Base-by-base conservation (phyloP, 2,888 invertebrate genomes). In the Agriopis leucophaearia region DNA sequence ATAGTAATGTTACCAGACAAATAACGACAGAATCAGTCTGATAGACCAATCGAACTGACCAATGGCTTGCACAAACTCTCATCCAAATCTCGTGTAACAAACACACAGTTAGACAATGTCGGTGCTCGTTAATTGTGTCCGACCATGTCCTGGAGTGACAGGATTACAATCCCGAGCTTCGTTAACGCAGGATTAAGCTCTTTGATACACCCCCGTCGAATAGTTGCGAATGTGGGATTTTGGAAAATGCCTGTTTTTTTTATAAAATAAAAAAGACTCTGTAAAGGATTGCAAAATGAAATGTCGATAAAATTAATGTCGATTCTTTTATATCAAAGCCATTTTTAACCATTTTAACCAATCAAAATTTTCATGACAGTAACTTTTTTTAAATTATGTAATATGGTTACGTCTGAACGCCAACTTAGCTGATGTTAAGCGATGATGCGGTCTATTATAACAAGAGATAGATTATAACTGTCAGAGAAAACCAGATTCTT, bases 151-250 rank as follows among this genome's bases (percentile, higher is more conserved):
- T 77, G 70, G 66, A 69, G 64, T 69, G 73, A 70, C 78, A 79
- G 84, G 88, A 85, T 88, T 88, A 87, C 81, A 74, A 74, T 74
- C 74, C 81, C 79, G 77, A 79, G 81, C 85, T 87, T 88, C 88
- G 88, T 88, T 89, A 89, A 85, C 86, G 77, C 80, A 77, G 87
- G 88, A 86, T 88, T 88, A 85, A 78, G 80, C 82, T 84, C 82
- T 85, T 85, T 85, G 82, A 82, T 80, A 79, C 77, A 80, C 74
- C 75, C 75, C 75, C 73, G 74, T 73, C 69, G 54, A 60, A 63
- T 71, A 70, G 71, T 70, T 69, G 44, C 57, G 56, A 60, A 71
- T 69, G 66, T 44, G 65, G 67, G 67, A 69, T 59, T 64, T 69
- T 13, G 36, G 60, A 18, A 51, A 61, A 69, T 42, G 42, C 8